A percentile compares a stretch with the other conserved stretches of the same genome.
These are phyloP conservation scores for Bovichtus diacanthus DNA, from an alignment of 2,797 vertebrate species.

Conservation along the genomic window DNA sequence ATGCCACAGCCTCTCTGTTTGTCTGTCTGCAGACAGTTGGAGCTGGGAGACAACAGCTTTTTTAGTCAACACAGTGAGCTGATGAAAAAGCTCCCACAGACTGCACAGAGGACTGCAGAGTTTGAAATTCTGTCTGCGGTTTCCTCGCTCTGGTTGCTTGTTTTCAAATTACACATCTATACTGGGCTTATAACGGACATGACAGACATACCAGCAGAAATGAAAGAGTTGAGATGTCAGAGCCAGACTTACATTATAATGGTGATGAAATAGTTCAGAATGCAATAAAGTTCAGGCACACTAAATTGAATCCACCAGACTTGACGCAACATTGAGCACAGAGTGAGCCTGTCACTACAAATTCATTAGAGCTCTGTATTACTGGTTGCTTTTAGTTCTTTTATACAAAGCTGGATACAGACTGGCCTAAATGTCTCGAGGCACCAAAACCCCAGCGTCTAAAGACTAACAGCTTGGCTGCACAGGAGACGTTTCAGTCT, in stretches of 20 bases:
- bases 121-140: slow-evolving; percentile 10
- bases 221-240: background rate
- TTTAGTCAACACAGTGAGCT: slow-evolving; percentile 49
- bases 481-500: too few species aligned
- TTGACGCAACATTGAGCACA: background rate
- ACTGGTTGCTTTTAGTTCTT: background rate
- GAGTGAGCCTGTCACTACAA: background rate
- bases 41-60: slow-evolving; percentile 48
- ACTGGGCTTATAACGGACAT: background rate
- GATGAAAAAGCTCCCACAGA: slow-evolving; percentile 14
- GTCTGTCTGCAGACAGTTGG: slow-evolving; percentile 38
- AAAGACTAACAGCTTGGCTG: too few species aligned
- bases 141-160: background rate
- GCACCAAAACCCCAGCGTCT: background rate
- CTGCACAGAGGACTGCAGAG: slow-evolving; percentile 15
- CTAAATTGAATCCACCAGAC: slow-evolving; percentile 4
- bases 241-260: slow-evolving; percentile 1
- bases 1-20: slow-evolving; percentile 7
- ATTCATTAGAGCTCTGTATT: background rate
- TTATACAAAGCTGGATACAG: background rate
- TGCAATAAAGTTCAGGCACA: slow-evolving; percentile 14
- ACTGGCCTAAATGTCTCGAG: background rate
- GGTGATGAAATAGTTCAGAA: slow-evolving; percentile 28
- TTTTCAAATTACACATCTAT: slow-evolving; percentile 10
- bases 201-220: slow-evolving; percentile 15